Conservation (phyloP, 2,888 invertebrate species). For the Fissipunctia ypsillon region DNA sequence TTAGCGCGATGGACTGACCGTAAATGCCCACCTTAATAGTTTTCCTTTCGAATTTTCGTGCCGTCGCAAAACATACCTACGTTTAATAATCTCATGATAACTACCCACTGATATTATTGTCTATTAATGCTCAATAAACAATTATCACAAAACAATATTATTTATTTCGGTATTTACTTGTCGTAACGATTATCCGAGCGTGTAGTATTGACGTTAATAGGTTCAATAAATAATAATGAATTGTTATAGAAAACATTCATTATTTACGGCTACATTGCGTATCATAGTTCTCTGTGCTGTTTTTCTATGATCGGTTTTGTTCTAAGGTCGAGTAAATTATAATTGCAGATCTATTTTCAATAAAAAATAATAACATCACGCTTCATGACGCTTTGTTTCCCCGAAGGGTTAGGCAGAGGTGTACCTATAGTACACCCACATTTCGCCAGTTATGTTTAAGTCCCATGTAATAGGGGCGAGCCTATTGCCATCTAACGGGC, state of each 20-base stretch:
- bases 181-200: conserved; percentile 11
- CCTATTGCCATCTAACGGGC: no score
- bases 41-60: not conserved
- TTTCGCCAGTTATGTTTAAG: no score
- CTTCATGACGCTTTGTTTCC: no score
- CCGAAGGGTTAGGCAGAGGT: no score
- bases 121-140: conserved; percentile 12
- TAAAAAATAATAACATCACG: no score
- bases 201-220: not conserved
- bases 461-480: no score
- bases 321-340: not conserved
- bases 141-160: conserved; percentile 9
- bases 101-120: not conserved
- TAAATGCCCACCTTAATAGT: no score
- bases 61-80: not conserved
- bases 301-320: not conserved
- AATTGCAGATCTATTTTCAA: not conserved
- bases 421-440: no score
- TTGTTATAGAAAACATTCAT: not conserved
- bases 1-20: no score
- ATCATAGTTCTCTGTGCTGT: not conserved
- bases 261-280: not conserved
- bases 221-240: not conserved
- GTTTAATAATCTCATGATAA: not conserved
- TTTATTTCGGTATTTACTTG: conserved; percentile 2